Conservation (phyloP, 2,888 invertebrate genomes). For the Ceraclea dissimilis region DNA sequence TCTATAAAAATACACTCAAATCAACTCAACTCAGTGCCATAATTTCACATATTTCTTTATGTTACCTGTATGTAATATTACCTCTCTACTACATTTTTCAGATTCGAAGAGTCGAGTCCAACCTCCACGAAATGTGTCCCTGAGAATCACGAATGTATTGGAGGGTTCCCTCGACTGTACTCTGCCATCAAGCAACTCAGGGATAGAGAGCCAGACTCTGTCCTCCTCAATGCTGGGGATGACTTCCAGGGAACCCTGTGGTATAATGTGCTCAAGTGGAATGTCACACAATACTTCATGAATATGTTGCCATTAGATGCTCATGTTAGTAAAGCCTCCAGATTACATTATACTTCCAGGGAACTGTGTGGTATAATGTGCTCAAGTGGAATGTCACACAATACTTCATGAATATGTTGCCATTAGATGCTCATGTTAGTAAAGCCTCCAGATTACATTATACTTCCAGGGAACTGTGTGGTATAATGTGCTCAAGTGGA, state of each 20-base stretch:
- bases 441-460: too few relatives aligned
- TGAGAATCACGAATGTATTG: slow-evolving; percentile 48
- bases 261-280: slow-evolving; percentile 56
- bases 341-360: too few relatives aligned
- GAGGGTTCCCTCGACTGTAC: slow-evolving; percentile 61
- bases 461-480: slow-evolving; percentile 58
- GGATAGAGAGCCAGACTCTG: slow-evolving; percentile 50
- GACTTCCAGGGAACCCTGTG: slow-evolving; percentile 59
- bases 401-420: slow-evolving; percentile 67
- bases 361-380: slow-evolving; percentile 51
- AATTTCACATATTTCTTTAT: too few relatives aligned
- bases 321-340: slow-evolving; percentile 59
- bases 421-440: slow-evolving; percentile 70
- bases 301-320: slow-evolving; percentile 71
- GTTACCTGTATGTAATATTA: too few relatives aligned
- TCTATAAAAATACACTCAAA: too few relatives aligned
- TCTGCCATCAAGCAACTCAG: slow-evolving; percentile 44
- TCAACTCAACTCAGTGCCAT: too few relatives aligned
- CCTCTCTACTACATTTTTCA: slow-evolving; percentile 30
- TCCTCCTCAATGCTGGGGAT: slow-evolving; percentile 63
- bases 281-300: slow-evolving; percentile 64
- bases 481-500: slow-evolving; percentile 56
- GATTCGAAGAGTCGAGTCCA: slow-evolving; percentile 55
- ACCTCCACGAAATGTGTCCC: slow-evolving; percentile 49
- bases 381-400: slow-evolving; percentile 63